These are phyloP conservation scores for Plebejus argus DNA, from an alignment of 2,888 invertebrate genomes.

Conservation along the genomic window DNA sequence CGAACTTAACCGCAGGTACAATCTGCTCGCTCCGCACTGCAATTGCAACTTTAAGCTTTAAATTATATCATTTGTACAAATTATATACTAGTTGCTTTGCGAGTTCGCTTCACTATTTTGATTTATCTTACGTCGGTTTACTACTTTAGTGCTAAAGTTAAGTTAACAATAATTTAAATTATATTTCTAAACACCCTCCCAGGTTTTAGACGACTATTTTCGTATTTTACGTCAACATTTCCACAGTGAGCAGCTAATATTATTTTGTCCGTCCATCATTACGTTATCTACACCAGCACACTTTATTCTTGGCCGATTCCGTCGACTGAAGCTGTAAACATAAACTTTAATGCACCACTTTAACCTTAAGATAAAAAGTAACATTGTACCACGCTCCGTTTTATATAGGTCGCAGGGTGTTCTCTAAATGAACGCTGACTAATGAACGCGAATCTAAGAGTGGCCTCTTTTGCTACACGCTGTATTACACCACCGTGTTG, in stretches of 20 bases:
- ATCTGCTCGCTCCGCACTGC: slow-evolving; percentile 27
- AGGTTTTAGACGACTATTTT: background rate
- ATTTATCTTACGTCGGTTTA: background rate
- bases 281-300: slow-evolving; percentile 10
- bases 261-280: slow-evolving; percentile 16
- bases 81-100: slow-evolving; percentile 16
- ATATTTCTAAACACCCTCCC: background rate
- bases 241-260: background rate
- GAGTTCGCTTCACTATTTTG: slow-evolving; percentile 9
- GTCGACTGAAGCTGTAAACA: slow-evolving; percentile 2
- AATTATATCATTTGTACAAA: slow-evolving; percentile 22
- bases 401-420: slow-evolving; percentile 48
- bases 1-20: slow-evolving; percentile 27
- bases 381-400: slow-evolving; percentile 40
- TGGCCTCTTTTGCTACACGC: slow-evolving; percentile 45
- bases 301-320: background rate
- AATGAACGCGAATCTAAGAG: slow-evolving; percentile 50
- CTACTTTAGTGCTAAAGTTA: background rate
- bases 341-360: slow-evolving; percentile 26
- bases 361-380: slow-evolving; percentile 25
- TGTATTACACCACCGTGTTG: slow-evolving; percentile 39
- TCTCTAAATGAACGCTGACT: slow-evolving; percentile 49
- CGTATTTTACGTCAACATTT: background rate
- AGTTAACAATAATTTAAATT: background rate
- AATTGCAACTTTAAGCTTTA: slow-evolving; percentile 25